These are phyloP conservation scores for Ibycter americanus DNA, from an alignment of 2,797 vertebrate genomes.

Conservation along the genomic window DNA sequence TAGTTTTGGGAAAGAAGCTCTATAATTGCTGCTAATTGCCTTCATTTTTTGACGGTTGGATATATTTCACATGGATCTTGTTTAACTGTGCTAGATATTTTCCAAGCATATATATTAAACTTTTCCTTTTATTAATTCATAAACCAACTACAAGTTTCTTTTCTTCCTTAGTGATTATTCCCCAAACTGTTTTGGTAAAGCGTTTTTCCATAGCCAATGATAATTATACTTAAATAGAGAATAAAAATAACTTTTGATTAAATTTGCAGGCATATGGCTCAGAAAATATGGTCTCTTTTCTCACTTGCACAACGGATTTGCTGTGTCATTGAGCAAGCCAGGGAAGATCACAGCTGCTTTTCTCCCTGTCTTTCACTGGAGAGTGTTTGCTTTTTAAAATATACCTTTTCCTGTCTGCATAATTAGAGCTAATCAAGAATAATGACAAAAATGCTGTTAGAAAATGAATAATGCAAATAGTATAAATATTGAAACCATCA, in stretches of 20 bases:
- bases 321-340: neutral
- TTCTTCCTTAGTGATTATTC: neutral
- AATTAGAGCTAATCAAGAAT: neutral
- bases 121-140: conserved; percentile 34
- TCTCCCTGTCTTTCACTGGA: neutral
- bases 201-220: neutral
- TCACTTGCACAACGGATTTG: neutral
- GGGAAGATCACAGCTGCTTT: neutral
- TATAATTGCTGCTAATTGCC: conserved; percentile 69
- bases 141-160: conserved; percentile 20
- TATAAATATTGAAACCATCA: neutral
- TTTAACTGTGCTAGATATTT: conserved; percentile 33
- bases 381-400: neutral
- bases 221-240: conserved; percentile 31
- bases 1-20: conserved; percentile 56
- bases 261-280: neutral
- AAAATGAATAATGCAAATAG: neutral
- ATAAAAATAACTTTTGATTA: conserved; percentile 45
- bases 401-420: neutral
- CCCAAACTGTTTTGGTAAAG: neutral
- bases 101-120: conserved; percentile 53
- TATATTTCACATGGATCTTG: conserved; percentile 49
- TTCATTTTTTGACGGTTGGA: conserved; percentile 49
- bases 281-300: neutral
- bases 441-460: neutral